Evolutionary conservation across 2,888 invertebrate genomes (phyloP).

Genomic region (Nemurella pictetii): DNA sequence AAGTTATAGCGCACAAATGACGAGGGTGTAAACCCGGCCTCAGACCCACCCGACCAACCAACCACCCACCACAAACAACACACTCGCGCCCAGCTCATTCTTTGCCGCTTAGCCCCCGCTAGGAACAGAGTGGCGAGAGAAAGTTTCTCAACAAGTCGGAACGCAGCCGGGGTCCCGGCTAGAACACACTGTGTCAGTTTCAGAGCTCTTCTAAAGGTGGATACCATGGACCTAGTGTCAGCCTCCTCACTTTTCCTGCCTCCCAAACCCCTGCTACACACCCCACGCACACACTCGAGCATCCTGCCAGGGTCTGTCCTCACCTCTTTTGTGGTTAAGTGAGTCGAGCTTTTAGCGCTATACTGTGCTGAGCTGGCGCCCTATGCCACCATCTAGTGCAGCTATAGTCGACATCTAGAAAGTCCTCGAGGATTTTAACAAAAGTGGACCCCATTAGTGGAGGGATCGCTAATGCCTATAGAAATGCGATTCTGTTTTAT

Average conservation of each 20-base stretch:
- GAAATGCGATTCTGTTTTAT: neutral
- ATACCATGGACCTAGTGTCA: neutral
- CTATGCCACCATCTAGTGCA: neutral
- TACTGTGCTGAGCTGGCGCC: neutral
- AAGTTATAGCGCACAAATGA: neutral
- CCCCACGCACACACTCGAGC: neutral
- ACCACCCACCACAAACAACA: neutral
- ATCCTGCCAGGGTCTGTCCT: neutral
- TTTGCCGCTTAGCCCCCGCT: neutral
- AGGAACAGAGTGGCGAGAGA: neutral
- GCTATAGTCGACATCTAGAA: neutral
- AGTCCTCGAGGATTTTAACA: neutral
- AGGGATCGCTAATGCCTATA: neutral
- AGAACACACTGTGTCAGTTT: neutral
- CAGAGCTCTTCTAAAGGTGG: neutral
- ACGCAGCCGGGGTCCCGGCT: neutral
- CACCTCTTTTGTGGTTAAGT: conserved; percentile 9
- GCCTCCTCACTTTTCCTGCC: neutral
- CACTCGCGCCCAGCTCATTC: neutral
- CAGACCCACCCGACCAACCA: too few species aligned
- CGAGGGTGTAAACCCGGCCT: neutral
- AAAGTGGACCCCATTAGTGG: neutral
- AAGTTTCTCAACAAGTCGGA: neutral
- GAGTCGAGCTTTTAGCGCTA: conserved; percentile 10
- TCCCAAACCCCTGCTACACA: neutral